Evolutionary conservation across 2,113 vertebrate genomes (phyloP).

Genomic region (Gracilinanus agilis): DNA sequence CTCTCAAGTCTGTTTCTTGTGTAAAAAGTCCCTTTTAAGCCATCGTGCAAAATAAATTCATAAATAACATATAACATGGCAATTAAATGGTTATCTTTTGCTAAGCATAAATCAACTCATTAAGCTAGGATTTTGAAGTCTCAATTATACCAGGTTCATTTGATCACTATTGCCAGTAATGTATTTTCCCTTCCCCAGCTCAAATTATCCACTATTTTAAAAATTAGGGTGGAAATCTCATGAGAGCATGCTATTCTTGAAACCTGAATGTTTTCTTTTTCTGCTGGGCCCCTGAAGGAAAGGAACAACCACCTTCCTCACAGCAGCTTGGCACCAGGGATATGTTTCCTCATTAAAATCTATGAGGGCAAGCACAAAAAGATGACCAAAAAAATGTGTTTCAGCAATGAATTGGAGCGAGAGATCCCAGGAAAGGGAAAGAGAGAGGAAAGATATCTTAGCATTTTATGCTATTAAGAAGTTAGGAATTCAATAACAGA

Average conservation of each 20-base stretch:
- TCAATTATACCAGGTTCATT: neutral
- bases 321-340: conserved; percentile 54
- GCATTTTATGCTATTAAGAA: conserved; percentile 50
- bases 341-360: conserved; percentile 66
- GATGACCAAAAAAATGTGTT: conserved; percentile 54
- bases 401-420: conserved; percentile 35
- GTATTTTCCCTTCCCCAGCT: conserved; percentile 57
- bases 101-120: conserved; percentile 56
- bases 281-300: conserved; percentile 58
- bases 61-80: conserved; percentile 43
- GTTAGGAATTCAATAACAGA: conserved; percentile 28
- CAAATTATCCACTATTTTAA: conserved; percentile 51
- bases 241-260: conserved; percentile 67
- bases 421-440: conserved; percentile 34
- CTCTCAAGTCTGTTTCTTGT: conserved; percentile 47
- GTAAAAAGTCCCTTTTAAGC: conserved; percentile 35
- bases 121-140: conserved; percentile 42
- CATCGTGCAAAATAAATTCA: conserved; percentile 40
- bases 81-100: conserved; percentile 41
- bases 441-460: conserved; percentile 44
- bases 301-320: conserved; percentile 63
- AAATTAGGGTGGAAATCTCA: conserved; percentile 66
- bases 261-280: conserved; percentile 65
- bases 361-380: conserved; percentile 61
- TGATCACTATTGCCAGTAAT: conserved; percentile 57